Evolutionary conservation across 1,140 invertebrate species (phyloP).

Genomic region (Cyrtorhinus lividipennis): DNA sequence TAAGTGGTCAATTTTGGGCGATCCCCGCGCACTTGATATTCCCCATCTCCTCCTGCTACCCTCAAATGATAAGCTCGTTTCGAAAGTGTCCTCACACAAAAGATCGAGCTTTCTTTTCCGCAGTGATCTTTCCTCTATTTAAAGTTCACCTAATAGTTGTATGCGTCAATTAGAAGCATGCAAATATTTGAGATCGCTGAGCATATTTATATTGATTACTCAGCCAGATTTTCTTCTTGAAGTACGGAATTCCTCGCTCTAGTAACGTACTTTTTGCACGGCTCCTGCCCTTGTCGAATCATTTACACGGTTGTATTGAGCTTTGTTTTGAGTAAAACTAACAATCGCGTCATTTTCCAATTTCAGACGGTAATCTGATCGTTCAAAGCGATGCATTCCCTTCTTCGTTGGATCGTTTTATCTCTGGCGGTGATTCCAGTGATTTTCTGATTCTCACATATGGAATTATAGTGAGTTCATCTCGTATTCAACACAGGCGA

Average conservation of each 20-base stretch:
- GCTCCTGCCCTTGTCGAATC: no score
- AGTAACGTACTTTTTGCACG: neutral
- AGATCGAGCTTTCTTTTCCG: constrained; percentile 5
- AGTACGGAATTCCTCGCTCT: neutral
- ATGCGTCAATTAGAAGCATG: no score
- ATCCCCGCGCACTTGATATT: no score
- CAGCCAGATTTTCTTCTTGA: neutral
- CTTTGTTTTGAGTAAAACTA: no score
- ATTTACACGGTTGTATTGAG: no score
- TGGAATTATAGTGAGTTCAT: constrained; percentile 2
- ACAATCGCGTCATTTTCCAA: no score
- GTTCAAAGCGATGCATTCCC: neutral
- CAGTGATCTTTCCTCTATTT: no score
- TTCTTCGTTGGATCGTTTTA: neutral
- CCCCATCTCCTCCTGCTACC: neutral
- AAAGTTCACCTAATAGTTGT: no score
- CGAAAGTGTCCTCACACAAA: neutral
- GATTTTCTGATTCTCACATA: neutral
- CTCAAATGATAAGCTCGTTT: neutral
- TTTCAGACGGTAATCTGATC: neutral
- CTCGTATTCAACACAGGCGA: no score
- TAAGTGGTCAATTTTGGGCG: no score
- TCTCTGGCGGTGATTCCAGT: neutral
- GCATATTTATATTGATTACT: neutral
- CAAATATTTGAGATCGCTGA: no score